Percentiles rank a stretch among this genome's conserved stretches.
Evolutionary conservation across 2,113 vertebrate species (phyloP).

Genomic region (Seriola quinqueradiata): DNA sequence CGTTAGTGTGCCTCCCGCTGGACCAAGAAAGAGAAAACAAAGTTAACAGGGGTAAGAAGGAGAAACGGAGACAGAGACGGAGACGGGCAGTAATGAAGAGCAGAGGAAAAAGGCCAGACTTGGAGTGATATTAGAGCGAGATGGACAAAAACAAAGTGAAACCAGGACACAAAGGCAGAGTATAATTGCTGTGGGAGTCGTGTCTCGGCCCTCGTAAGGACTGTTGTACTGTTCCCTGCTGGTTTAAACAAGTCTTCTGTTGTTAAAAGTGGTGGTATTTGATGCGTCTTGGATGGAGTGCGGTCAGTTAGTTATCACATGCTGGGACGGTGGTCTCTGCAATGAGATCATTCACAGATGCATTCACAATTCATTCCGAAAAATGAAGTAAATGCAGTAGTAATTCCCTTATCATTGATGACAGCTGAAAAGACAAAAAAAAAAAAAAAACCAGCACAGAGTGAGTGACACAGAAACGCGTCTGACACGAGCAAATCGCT

Average conservation of each 20-base stretch:
- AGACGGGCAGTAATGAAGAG: conserved; percentile 4
- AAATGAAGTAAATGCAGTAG: conserved; percentile 33
- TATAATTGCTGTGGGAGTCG: conserved; percentile 44
- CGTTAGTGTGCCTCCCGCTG: background rate
- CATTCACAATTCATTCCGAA: conserved; percentile 19
- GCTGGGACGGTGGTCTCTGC: conserved; percentile 52
- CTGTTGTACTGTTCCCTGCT: conserved; percentile 10
- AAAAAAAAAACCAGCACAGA: background rate
- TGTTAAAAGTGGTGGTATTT: conserved; percentile 52
- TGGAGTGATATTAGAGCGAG: background rate
- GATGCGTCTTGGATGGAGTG: conserved; percentile 38
- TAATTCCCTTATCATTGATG: background rate
- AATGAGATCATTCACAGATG: conserved; percentile 47
- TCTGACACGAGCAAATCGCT: background rate
- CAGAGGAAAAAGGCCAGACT: background rate
- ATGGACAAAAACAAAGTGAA: conserved; percentile 31
- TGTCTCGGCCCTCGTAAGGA: conserved; percentile 35
- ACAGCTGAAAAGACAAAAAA: background rate
- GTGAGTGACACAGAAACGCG: background rate
- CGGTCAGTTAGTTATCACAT: conserved; percentile 62
- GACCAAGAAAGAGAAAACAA: background rate
- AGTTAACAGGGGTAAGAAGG: background rate
- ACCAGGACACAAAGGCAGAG: background rate
- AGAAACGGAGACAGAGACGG: background rate
- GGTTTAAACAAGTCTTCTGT: conserved; percentile 46